phyloP scores from a whole-genome alignment of 2,113 vertebrate species.

The Chaetorhynchus papuensis region DNA sequence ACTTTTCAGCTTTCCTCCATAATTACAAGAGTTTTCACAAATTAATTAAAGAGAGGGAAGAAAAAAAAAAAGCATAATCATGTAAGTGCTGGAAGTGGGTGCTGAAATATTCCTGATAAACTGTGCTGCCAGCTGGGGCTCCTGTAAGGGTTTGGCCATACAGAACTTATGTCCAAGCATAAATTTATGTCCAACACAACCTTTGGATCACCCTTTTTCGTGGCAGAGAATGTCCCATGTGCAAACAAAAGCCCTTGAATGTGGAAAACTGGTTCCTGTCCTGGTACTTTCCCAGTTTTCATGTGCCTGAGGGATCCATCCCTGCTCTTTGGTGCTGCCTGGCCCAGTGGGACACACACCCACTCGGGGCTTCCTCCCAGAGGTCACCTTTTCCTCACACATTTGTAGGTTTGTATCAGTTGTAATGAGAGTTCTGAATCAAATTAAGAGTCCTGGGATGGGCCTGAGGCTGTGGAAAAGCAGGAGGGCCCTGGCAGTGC shows the following conservation, averaged over 20 bases:
- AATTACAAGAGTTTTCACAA: background rate
- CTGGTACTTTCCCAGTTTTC: background rate
- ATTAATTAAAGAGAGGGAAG: background rate
- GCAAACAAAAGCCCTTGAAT: background rate
- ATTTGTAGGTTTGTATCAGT: background rate
- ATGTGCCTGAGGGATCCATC: background rate
- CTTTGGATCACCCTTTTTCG: background rate
- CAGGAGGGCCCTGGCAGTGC: background rate
- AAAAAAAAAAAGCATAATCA: background rate
- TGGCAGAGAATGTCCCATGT: background rate
- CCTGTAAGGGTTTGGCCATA: background rate
- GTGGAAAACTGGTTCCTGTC: background rate
- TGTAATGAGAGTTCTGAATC: background rate
- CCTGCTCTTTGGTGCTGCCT: too few species aligned
- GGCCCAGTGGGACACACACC: background rate
- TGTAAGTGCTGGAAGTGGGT: background rate
- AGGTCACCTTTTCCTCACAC: too few species aligned
- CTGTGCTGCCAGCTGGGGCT: background rate
- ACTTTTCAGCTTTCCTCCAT: background rate
- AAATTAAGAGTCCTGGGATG: too few species aligned
- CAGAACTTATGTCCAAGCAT: background rate
- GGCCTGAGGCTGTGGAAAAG: background rate
- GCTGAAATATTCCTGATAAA: background rate
- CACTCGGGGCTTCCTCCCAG: background rate
- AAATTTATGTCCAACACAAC: background rate